Evolutionary conservation across 2,113 vertebrate species (phyloP), one percentile per base, ranked within the genome.

Genomic region (Phalacrocorax brasilianus): DNA sequence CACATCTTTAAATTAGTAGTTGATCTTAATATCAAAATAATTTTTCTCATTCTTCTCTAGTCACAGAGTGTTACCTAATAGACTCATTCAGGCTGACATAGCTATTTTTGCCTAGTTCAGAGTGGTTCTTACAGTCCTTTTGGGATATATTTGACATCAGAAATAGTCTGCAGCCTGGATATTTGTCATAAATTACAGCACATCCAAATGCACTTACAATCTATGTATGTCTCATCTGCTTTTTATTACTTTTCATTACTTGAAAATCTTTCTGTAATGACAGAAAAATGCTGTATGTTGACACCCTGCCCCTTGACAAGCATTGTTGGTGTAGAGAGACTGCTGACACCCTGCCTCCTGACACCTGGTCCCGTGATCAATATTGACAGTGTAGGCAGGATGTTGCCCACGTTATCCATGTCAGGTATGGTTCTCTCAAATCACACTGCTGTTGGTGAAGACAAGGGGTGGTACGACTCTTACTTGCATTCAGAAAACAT

Each of bases 301-400:
- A 17, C 22, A 44, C 1, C 6, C 21, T 67, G 35, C 8, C 22
- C 12, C 8, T 52, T 58, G 19, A 63, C 24, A 11, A 55, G 6
- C 0, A 1, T 20, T 10, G 3, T n/a, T 1, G 0, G 15, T 28
- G 30, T 26, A 65, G 28, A 52, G 24, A 35, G 17, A 55, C 18
- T 67, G 15, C 15, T 79, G n/a, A 40, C 30, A 40, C 6, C 1
- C 44, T 49, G 9, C 5, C 5, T 30, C 11, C 18, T 58, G 13
- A 19, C 5, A 20, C 19, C 28, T 28, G 80, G 9, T 11, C 11
- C 6, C 15, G 35, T 35, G 28, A 75, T 21, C 1, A 5, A 23
- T 6, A 21, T 3, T 40, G 13, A 11, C 32, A n/a, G 8, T 13
- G 27, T 30, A 42, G 30, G 42, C 2, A 65, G 61, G 42, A 62